Percentiles rank a stretch among this genome's conserved stretches.
Evolutionary conservation across 2,888 invertebrate genomes (phyloP).

Genomic region (Cheilosia impressa): DNA sequence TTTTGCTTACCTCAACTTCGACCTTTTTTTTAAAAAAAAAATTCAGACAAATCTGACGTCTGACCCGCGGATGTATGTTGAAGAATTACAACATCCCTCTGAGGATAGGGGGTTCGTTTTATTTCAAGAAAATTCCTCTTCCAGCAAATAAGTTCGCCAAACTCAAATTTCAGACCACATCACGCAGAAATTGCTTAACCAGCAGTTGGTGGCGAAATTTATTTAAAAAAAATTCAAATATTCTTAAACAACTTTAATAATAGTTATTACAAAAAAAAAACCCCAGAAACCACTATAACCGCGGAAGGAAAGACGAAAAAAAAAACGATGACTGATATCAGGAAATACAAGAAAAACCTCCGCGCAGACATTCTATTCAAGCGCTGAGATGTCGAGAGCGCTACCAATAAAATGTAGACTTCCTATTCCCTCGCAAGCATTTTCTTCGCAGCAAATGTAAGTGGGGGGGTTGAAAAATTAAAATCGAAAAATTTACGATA

Average conservation of each 20-base stretch:
- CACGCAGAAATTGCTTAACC: constrained; percentile 23
- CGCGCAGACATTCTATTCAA: constrained; percentile 29
- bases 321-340: constrained; percentile 41
- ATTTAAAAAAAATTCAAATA: constrained; percentile 46
- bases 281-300: constrained; percentile 21
- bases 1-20: no score
- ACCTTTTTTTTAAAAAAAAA: no score
- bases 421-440: constrained; percentile 29
- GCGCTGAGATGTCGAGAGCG: background rate
- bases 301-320: constrained; percentile 27
- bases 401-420: constrained; percentile 54
- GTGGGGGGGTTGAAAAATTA: background rate
- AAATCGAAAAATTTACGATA: constrained; percentile 46
- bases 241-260: constrained; percentile 46
- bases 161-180: background rate
- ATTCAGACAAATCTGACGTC: no score
- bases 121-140: no score
- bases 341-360: constrained; percentile 33
- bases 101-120: no score
- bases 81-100: no score
- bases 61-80: no score
- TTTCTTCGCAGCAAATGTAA: background rate
- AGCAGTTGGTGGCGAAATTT: constrained; percentile 5
- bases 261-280: constrained; percentile 27
- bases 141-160: background rate